Evolutionary conservation across 2,888 invertebrate species (phyloP), one percentile per base, ranked within the genome.

Genomic region (Drosophila silvestris): DNA sequence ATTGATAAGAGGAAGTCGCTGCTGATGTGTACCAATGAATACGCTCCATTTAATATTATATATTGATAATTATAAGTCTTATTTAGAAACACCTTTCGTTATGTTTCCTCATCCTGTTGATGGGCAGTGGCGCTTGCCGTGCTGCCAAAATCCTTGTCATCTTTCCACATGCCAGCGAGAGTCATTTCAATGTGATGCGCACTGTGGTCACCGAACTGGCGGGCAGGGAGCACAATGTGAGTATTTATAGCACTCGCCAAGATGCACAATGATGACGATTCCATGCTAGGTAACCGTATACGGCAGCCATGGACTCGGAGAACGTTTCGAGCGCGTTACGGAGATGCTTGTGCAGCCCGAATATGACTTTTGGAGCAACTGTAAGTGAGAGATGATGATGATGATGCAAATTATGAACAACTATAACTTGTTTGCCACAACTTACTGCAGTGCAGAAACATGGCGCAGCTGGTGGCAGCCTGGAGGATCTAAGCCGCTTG

Each of bases 181-280:
- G 93, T 66, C 92, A 93, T 80, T 93, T 94, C 41, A 93, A 94
- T 75, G 93, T 93, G 50, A 89, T 93, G 89, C 92, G 94, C 44
- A 88, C 92, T 0, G 74, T 95, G 54, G 92, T 94, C 87, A 92
- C 93, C 56, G 94, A 93, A 37, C 81, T 95, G 32, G 94, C 94
- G 0, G 89, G 72, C 33, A 91, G 92, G 37, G 94, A 94, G 2
- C 94, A 95, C 73, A 94, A 93, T 62, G 93, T 94, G 80, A 85
- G 91, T 74, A 16, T 28, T 22, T 33, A 5, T 10, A 22, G 6
- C 9, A 10, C 10, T 35, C 26, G 32, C 28, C n/a, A 12, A 37
- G 9, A 32, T 26, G 14, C 6, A 47, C 47, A 26, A 22, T 10
- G 4, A 22, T 3, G 3, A n/a, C 2, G n/a, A 12, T n/a, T 41